Evolutionary conservation across 2,888 invertebrate species (phyloP), one percentile per base, ranked within the genome.

Genomic region (Ophonus ardosiacus): DNA sequence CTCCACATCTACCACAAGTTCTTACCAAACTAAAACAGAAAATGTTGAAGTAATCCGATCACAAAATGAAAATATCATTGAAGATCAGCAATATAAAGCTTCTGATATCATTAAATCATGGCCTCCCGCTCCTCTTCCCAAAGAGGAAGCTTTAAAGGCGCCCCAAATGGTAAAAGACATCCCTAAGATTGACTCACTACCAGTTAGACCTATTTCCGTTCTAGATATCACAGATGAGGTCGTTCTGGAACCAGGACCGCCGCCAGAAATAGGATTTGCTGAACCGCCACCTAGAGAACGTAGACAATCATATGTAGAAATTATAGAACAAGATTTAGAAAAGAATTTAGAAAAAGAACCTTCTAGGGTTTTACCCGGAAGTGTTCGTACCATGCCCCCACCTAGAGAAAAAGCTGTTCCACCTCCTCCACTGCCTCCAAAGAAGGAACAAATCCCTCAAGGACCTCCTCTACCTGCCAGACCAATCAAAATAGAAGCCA

Each of bases 231-330:
- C 92, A 7, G 90, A 92, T 86, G 93, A 93, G 87, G 90, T 94
- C 4, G 90, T 92, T 86, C 88, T 95, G n/a, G 93, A 94, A 88
- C 95, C 95, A 0, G 95, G 95, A 4, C 92, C 94, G 10, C 94
- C 95, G 3, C 95, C 95, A 15, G 94, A 95, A 90, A 94, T 95
- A 7, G 94, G 93, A 61, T 95, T 93, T 89, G 93, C 94, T 0
- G 93, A 93, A 38, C 92, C 93, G 7, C 92, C 93, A 0, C 92
- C 93, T 0, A 88, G 90, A 24, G 88, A 90, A 56, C 89, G 93
- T 74, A 91, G 92, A n/a, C 93, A 92, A 85, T 93, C 93, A 0
- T 92, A 93, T 86, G 93, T 93, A 0, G 93, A 94, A 89, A 91
- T 91, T 31, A 91, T 94, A 86, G 93, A 94, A 88, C 93, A 93